Percentiles rank a stretch among this genome's conserved stretches.
phyloP scores from a whole-genome alignment of 2,797 vertebrate genomes.

The Leptodactylus fallax region DNA sequence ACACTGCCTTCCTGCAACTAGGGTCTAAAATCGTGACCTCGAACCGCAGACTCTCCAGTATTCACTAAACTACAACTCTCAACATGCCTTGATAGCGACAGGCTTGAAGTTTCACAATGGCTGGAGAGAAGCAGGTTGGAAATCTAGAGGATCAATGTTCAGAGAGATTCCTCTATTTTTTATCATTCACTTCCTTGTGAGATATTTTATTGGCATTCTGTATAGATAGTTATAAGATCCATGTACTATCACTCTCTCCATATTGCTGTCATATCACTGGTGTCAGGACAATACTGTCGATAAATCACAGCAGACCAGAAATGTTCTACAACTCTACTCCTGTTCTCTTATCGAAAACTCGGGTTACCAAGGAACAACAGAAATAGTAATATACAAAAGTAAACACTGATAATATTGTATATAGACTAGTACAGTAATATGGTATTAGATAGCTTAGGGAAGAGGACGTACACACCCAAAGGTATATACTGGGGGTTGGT shows the following conservation, averaged over 20 bases:
- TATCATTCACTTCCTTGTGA: not conserved
- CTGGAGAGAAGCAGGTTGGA: too few relatives aligned
- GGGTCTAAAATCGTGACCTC: too few relatives aligned
- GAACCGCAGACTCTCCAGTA: too few relatives aligned
- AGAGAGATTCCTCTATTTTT: too few relatives aligned
- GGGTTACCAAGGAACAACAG: not conserved
- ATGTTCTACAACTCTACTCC: too few relatives aligned
- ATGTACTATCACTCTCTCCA: not conserved
- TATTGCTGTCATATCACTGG: not conserved
- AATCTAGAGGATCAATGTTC: too few relatives aligned
- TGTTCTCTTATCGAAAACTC: too few relatives aligned
- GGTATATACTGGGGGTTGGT: not conserved
- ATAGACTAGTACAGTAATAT: not conserved
- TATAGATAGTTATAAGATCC: not conserved
- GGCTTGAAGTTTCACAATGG: too few relatives aligned
- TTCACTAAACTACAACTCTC: too few relatives aligned
- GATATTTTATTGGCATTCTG: not conserved
- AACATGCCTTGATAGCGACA: too few relatives aligned
- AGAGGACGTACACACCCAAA: not conserved
- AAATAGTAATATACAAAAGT: conserved; percentile 21
- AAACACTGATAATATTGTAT: not conserved
- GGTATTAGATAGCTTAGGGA: not conserved
- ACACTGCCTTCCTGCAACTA: too few relatives aligned
- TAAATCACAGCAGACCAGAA: not conserved
- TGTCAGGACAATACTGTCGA: conserved; percentile 6